Percentiles rank a stretch among this genome's conserved stretches.
Conservation (phyloP, 2,113 vertebrate genomes). For the Gallinago media region DNA sequence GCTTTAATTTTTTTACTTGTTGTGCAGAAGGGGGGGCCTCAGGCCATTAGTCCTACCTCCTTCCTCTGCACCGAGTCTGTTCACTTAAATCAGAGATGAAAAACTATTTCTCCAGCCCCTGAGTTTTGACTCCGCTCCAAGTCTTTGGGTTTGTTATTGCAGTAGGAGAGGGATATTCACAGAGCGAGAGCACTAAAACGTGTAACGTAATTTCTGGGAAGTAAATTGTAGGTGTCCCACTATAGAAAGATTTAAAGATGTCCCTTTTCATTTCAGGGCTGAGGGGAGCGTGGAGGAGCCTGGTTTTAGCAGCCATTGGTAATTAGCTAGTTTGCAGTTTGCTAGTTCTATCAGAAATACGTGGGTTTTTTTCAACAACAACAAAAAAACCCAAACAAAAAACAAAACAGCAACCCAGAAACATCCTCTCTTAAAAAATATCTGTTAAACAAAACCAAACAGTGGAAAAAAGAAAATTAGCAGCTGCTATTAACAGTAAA, state of each 20-base stretch:
- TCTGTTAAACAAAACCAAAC: constrained; percentile 46
- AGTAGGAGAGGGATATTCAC: not conserved
- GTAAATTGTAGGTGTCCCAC: not conserved
- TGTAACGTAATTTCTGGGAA: not conserved
- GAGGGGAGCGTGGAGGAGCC: not conserved
- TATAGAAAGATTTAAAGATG: not conserved
- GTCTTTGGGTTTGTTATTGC: not conserved
- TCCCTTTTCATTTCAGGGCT: constrained; percentile 14
- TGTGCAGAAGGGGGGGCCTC: not conserved
- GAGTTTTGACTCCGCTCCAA: not conserved
- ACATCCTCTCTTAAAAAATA: constrained; percentile 46
- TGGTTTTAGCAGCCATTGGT: constrained; percentile 1
- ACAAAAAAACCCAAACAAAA: not conserved
- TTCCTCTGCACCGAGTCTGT: not conserved
- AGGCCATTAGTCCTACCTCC: not conserved
- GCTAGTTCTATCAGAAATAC: not conserved
- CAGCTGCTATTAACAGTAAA: constrained; percentile 57
- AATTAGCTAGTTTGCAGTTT: constrained; percentile 21
- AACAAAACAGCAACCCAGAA: not conserved
- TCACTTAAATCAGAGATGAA: not conserved
- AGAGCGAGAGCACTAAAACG: not conserved
- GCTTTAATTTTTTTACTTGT: not conserved
- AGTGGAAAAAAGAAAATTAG: constrained; percentile 29
- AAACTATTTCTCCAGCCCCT: not conserved
- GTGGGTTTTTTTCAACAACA: not conserved